These are phyloP conservation scores for Synergus itoensis DNA, from an alignment of 2,888 invertebrate species.

Conservation along the genomic window DNA sequence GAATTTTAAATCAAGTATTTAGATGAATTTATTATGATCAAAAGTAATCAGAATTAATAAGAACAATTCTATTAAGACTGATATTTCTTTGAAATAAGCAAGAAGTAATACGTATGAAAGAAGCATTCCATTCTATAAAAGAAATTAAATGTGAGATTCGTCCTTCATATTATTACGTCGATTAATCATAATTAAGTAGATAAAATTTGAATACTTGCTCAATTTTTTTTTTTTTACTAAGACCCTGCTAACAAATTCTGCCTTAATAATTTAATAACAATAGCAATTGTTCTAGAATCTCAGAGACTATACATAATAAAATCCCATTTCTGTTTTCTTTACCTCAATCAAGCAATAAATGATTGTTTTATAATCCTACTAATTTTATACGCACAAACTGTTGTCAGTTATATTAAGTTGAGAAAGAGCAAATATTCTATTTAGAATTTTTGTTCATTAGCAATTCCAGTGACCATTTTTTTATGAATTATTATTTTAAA, in stretches of 20 bases:
- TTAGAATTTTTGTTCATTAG: no score
- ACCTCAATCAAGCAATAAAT: no score
- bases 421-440: no score
- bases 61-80: not conserved
- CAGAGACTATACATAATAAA: not conserved
- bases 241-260: not conserved
- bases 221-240: not conserved
- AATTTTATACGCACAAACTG: no score
- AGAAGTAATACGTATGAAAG: not conserved
- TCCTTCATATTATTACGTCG: not conserved
- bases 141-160: conserved; percentile 1
- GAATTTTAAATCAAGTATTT: not conserved
- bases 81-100: not conserved
- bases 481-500: no score
- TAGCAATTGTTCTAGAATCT: not conserved
- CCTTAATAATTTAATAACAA: conserved; percentile 11
- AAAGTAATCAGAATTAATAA: no score
- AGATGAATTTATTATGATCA: no score
- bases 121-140: not conserved
- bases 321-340: no score
- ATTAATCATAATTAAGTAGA: not conserved
- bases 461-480: no score
- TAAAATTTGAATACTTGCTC: conserved; percentile 20
- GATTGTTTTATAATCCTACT: no score
- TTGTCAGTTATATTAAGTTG: no score